Evolutionary conservation across 2,113 vertebrate genomes (phyloP).

Genomic region (Plecturocebus donacophilus): DNA sequence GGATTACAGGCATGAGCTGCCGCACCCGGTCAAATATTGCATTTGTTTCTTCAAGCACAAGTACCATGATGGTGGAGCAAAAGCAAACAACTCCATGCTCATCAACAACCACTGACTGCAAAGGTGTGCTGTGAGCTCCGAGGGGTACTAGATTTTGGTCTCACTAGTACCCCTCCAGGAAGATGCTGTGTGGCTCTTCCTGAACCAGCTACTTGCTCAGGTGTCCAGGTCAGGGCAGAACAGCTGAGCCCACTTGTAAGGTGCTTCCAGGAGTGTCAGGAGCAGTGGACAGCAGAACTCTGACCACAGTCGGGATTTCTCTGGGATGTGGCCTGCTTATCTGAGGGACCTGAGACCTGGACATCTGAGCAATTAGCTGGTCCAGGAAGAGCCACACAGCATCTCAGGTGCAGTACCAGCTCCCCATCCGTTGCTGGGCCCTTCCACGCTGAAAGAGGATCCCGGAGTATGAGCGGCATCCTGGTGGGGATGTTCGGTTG

Average conservation of each 20-base stretch:
- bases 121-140: not conserved
- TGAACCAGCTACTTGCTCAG: no score
- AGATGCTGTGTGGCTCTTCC: no score
- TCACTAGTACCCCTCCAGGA: not conserved
- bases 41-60: not conserved
- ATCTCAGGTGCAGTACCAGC: fast-evolving
- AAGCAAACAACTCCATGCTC: fast-evolving
- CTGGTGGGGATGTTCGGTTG: fast-evolving
- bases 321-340: not conserved
- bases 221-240: not conserved
- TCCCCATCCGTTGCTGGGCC: not conserved
- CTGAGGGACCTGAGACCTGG: not conserved
- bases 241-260: not conserved
- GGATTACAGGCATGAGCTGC: no score
- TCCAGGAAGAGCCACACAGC: not conserved
- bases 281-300: not conserved
- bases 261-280: not conserved
- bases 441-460: not conserved
- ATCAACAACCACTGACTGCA: not conserved
- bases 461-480: not conserved
- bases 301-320: not conserved
- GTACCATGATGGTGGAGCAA: not conserved
- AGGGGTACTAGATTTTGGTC: not conserved
- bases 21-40: no score
- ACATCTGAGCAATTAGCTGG: not conserved